Conservation (phyloP, 1,140 invertebrate genomes). For the Lepidurus packardi region DNA sequence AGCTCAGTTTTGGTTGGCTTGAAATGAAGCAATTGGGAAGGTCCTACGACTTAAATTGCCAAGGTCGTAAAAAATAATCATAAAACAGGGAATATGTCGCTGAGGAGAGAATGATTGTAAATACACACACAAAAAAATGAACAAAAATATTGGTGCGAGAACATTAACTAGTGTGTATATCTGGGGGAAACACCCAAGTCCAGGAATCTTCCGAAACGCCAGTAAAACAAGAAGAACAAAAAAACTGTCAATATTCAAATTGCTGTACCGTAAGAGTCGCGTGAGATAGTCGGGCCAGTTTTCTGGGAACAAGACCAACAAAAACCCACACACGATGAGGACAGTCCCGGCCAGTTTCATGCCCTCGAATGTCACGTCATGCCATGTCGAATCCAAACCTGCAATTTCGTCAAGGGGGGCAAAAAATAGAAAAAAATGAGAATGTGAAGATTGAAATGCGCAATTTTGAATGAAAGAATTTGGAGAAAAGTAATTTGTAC, state of each 20-base stretch:
- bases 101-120: background rate
- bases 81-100: background rate
- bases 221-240: background rate
- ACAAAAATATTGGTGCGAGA: background rate
- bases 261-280: constrained; percentile 67
- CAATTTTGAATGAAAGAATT: constrained; percentile 27
- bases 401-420: constrained; percentile 42
- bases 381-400: constrained; percentile 81
- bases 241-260: constrained; percentile 1
- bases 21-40: background rate
- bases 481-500: constrained; percentile 28
- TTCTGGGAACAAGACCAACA: constrained; percentile 87
- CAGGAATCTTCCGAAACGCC: background rate
- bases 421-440: constrained; percentile 36
- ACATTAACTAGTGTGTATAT: background rate
- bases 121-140: background rate
- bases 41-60: background rate
- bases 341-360: constrained; percentile 92
- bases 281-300: constrained; percentile 94
- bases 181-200: background rate
- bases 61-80: background rate
- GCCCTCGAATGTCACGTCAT: constrained; percentile 76
- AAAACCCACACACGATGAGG: constrained; percentile 81
- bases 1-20: constrained; percentile 3
- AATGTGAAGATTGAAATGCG: constrained; percentile 33